A percentile compares a stretch with the other conserved stretches of the same genome.
Evolutionary conservation across 2,888 invertebrate genomes (phyloP).

Genomic region (Heliconius charithonia): DNA sequence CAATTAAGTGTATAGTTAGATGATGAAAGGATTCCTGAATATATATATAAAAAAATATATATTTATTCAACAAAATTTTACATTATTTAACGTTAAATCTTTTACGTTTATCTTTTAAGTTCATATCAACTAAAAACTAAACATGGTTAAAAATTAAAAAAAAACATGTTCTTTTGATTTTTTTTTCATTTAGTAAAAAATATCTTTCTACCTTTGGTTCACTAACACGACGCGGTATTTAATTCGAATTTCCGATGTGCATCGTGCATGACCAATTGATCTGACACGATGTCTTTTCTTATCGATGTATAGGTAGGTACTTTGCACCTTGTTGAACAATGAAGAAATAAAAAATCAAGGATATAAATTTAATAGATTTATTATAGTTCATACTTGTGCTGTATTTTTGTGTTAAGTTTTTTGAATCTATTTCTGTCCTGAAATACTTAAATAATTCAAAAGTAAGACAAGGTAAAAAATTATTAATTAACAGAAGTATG

Average conservation of each 20-base stretch:
- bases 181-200: slow-evolving; percentile 9
- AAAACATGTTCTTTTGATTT: background rate
- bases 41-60: background rate
- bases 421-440: too few relatives aligned
- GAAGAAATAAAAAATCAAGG: background rate
- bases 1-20: background rate
- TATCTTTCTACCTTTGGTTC: slow-evolving; percentile 10
- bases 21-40: background rate
- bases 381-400: background rate
- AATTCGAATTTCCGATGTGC: slow-evolving; percentile 23
- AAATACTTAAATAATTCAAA: too few relatives aligned
- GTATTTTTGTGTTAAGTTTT: background rate
- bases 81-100: too few relatives aligned
- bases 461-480: too few relatives aligned
- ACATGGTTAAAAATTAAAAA: background rate
- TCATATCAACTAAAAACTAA: background rate
- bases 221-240: slow-evolving; percentile 24
- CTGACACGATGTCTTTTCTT: slow-evolving; percentile 25
- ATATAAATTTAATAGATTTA: slow-evolving; percentile 1
- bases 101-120: too few relatives aligned
- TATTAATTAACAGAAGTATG: too few relatives aligned
- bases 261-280: slow-evolving; percentile 29
- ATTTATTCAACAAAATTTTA: background rate
- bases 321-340: slow-evolving; percentile 14
- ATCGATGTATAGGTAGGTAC: slow-evolving; percentile 2